A percentile compares a stretch with the other conserved stretches of the same genome.
These are phyloP conservation scores for Phrynosoma platyrhinos DNA, from an alignment of 2,113 vertebrate genomes.

Conservation along the genomic window DNA sequence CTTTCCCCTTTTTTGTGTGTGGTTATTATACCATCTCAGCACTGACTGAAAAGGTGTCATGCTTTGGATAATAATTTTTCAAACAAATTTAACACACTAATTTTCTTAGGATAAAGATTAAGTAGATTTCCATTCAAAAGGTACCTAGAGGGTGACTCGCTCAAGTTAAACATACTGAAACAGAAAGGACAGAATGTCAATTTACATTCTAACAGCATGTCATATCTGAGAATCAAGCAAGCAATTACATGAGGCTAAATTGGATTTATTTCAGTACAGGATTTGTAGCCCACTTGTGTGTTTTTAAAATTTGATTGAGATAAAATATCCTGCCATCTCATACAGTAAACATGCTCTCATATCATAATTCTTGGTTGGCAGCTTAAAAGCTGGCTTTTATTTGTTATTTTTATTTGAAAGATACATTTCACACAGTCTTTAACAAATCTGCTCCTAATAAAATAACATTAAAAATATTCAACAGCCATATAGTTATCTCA, in stretches of 20 bases:
- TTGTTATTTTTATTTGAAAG: not conserved
- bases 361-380: conserved; percentile 46
- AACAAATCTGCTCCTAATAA: not conserved
- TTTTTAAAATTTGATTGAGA: conserved; percentile 48
- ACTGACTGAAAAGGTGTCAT: conserved; percentile 51
- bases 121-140: conserved; percentile 57
- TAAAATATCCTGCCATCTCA: conserved; percentile 51
- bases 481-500: not conserved
- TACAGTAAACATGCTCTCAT: conserved; percentile 55
- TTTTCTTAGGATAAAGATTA: conserved; percentile 73
- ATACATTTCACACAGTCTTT: not conserved
- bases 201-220: conserved; percentile 75
- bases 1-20: not conserved
- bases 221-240: conserved; percentile 77
- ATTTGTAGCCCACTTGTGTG: conserved; percentile 56
- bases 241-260: conserved; percentile 74
- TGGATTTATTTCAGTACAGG: conserved; percentile 75
- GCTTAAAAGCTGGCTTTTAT: not conserved
- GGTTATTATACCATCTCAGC: conserved; percentile 56
- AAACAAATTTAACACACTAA: conserved; percentile 61
- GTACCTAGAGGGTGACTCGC: conserved; percentile 68
- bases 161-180: conserved; percentile 69
- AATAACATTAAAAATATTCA: conserved; percentile 9
- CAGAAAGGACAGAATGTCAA: conserved; percentile 78
- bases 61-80: conserved; percentile 64